phyloP scores from a whole-genome alignment of 2,113 vertebrate species.

The Stomatorhinus ivindoensis region DNA sequence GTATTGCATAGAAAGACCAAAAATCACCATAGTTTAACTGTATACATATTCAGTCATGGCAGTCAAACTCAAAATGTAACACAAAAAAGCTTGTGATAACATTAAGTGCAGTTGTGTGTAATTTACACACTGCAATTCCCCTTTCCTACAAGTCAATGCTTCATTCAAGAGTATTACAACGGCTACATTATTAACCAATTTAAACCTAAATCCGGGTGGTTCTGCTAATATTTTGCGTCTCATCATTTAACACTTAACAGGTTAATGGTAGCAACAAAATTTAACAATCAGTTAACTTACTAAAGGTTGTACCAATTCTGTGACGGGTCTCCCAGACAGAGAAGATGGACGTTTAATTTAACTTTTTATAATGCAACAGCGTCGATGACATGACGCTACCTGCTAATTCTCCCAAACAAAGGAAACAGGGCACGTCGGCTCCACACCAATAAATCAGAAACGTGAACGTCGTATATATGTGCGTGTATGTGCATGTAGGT shows the following conservation, averaged over 20 bases:
- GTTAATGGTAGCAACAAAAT: background rate
- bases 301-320: background rate
- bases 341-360: background rate
- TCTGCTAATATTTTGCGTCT: background rate
- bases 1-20: background rate
- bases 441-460: background rate
- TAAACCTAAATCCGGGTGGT: background rate
- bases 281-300: background rate
- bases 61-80: background rate
- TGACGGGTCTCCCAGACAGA: background rate
- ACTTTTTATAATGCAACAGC: background rate
- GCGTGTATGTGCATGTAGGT: background rate
- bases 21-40: background rate
- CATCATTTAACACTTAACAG: background rate
- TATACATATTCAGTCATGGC: background rate
- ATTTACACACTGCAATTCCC: background rate
- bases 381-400: background rate
- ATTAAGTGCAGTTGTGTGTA: background rate
- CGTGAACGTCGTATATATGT: background rate
- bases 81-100: background rate
- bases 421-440: background rate
- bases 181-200: background rate
- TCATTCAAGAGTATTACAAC: background rate
- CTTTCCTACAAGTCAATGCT: background rate
- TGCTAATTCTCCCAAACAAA: background rate